Evolutionary conservation across 2,888 invertebrate species (phyloP), one percentile per base, ranked within the genome.

Genomic region (Caenorhabditis becei): DNA sequence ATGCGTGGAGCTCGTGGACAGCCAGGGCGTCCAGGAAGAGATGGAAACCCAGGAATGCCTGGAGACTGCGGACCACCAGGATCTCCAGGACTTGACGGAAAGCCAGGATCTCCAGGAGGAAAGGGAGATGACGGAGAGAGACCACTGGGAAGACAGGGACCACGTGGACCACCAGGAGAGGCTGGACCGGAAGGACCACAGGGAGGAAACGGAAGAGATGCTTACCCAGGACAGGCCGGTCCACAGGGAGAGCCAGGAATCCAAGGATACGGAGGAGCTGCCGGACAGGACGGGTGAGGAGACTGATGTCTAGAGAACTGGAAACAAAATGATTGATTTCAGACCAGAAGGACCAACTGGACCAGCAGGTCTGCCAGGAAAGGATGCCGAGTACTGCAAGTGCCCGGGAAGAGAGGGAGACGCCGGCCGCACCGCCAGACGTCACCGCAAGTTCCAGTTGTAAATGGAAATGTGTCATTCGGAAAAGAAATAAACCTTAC

Each of bases 71-170:
- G 86, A 74, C 83, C 86, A 61, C 83, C 84, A 56, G 86, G 86
- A 80, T 59, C 84, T 5, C 87, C 89, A 66, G 89, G 88, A 69
- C 51, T 65, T 8, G 87, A 86, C 51, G 88, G 88, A 66, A 80
- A 85, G 53, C 83, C 89, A 47, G 89, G 89, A 59, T 75, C 80
- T 26, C 84, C 86, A 32, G 89, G 89, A 77, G 82, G 80, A 26
- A 85, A 86, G 53, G 89, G 89, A 78, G 84, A 79, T 47, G 89
- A 89, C 53, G 89, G 84, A 53, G 89, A 89, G 83, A 86, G 86
- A 77, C 88, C 88, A 24, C 66, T 89, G 51, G 88, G 88, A 20
- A 82, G 89, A 62, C 85, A 84, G 67, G 89, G 86, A 77, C 81
- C 84, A 72, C 61, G 84, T 18, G 89, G 89, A 80, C 83, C 86